Conservation (phyloP, 2,113 vertebrate genomes). For the Siniperca chuatsi region DNA sequence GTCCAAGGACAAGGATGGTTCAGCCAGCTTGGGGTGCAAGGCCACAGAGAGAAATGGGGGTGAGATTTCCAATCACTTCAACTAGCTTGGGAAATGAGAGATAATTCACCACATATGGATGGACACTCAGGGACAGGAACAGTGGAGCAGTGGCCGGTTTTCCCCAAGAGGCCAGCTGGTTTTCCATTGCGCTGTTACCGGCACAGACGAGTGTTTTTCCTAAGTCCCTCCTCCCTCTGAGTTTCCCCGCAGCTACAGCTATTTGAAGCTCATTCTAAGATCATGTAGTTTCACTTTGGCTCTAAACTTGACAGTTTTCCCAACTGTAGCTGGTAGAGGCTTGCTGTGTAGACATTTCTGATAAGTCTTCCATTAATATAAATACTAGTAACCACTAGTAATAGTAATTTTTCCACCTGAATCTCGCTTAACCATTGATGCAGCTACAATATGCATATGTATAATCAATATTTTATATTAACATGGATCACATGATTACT, state of each 20-base stretch:
- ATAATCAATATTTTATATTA: not conserved
- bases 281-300: conserved; percentile 47
- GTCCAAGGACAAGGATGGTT: conserved; percentile 62
- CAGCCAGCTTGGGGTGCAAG: conserved; percentile 45
- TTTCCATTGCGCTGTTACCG: conserved; percentile 68
- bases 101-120: conserved; percentile 54
- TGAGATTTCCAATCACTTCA: conserved; percentile 56
- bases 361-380: conserved; percentile 8
- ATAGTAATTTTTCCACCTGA: not conserved
- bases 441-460: not conserved
- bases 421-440: not conserved
- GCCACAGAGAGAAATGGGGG: conserved; percentile 29
- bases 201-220: conserved; percentile 64
- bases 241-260: conserved; percentile 64
- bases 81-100: conserved; percentile 61
- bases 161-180: conserved; percentile 56
- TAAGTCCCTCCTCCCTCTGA: conserved; percentile 49
- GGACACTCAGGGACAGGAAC: conserved; percentile 44
- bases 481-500: not conserved
- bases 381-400: not conserved
- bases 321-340: conserved; percentile 35
- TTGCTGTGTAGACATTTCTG: conserved; percentile 19
- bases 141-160: conserved; percentile 32
- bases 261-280: conserved; percentile 72
- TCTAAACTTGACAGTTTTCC: conserved; percentile 58